Conservation (phyloP, 2,113 vertebrate species). For the Monopterus albus region DNA sequence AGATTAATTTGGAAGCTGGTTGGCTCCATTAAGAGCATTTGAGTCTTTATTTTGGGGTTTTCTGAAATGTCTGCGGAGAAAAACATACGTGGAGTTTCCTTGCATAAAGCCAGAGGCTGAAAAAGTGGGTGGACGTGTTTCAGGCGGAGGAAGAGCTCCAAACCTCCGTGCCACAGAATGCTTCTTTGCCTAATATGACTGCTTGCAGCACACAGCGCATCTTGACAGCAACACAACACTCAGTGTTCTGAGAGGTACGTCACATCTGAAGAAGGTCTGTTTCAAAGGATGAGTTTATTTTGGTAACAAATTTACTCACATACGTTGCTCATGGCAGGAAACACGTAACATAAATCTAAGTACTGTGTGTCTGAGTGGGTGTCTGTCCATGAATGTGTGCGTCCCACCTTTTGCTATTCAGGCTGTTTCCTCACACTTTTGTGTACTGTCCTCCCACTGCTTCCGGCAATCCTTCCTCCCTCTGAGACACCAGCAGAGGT, state of each 20-base stretch:
- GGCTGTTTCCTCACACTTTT: constrained; percentile 47
- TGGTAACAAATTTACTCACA: constrained; percentile 25
- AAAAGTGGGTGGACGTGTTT: neutral
- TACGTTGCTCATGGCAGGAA: constrained; percentile 33
- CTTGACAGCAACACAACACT: neutral
- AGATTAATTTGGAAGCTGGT: constrained; percentile 13
- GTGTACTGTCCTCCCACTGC: constrained; percentile 64
- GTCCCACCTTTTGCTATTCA: constrained; percentile 70
- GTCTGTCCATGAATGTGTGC: constrained; percentile 51
- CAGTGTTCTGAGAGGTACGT: constrained; percentile 7
- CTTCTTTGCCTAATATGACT: neutral
- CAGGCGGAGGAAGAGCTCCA: neutral
- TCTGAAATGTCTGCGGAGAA: neutral
- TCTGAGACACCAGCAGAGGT: constrained; percentile 41
- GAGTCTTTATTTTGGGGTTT: constrained; percentile 17
- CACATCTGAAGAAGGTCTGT: constrained; percentile 6
- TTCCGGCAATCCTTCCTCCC: constrained; percentile 62
- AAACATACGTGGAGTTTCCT: neutral
- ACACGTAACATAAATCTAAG: constrained; percentile 24
- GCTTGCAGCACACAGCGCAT: neutral
- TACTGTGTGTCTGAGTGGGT: constrained; percentile 51
- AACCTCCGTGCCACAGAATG: neutral
- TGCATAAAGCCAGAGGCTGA: neutral
- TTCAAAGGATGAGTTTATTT: constrained; percentile 46
- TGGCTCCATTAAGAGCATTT: neutral